These are phyloP conservation scores for Equus quagga DNA, from an alignment of 2,113 vertebrate species.

Conservation along the genomic window DNA sequence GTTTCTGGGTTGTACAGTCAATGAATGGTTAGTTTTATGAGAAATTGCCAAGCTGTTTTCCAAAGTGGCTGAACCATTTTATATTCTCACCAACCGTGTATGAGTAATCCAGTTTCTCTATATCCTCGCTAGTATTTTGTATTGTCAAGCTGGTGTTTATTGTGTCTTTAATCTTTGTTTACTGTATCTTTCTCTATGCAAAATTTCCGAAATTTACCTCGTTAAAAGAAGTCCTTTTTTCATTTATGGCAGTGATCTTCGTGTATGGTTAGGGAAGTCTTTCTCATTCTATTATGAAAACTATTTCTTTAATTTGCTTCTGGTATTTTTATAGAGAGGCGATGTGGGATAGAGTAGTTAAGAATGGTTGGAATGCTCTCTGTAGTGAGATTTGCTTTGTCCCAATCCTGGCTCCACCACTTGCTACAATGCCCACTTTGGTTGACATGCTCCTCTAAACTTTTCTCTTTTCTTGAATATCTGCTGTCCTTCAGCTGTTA, in stretches of 20 bases:
- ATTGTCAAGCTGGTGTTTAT: not conserved
- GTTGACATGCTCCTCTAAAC: not conserved
- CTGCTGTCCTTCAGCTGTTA: not conserved
- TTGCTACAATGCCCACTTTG: not conserved
- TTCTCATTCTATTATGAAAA: not conserved
- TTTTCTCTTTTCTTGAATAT: not conserved
- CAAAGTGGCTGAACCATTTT: not conserved
- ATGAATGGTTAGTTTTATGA: not conserved
- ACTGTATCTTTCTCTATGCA: not conserved
- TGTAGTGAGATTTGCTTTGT: not conserved
- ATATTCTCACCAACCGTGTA: not conserved
- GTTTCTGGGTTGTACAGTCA: not conserved
- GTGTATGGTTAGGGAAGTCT: not conserved
- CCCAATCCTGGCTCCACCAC: not conserved
- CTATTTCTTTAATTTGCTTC: not conserved
- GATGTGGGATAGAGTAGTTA: not conserved
- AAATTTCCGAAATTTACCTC: constrained; percentile 5
- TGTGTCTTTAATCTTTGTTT: not conserved
- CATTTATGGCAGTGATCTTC: not conserved
- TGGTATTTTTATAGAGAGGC: not conserved
- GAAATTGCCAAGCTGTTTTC: not conserved
- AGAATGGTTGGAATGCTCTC: not conserved
- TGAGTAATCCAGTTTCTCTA: not conserved
- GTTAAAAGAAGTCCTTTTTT: not conserved
- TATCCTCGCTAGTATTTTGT: not conserved